Conservation (phyloP, 2,113 vertebrate species). For the Seriola rivoliana region DNA sequence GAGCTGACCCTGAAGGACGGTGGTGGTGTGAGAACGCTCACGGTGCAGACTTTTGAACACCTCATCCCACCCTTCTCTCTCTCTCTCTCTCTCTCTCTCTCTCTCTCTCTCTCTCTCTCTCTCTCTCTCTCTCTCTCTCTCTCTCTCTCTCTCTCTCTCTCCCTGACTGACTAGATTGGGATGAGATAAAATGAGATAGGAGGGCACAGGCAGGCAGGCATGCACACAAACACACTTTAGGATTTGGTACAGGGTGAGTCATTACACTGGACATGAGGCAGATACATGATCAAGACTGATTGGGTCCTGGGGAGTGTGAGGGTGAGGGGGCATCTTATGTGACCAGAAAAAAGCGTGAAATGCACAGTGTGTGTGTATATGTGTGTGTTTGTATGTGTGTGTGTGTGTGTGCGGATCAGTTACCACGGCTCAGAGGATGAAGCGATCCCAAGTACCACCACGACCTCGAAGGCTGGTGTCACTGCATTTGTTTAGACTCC, state of each 20-base stretch:
- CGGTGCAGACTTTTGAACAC: conserved; percentile 34
- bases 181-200: conserved; percentile 17
- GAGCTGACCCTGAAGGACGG: conserved; percentile 45
- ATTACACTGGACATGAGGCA: conserved; percentile 44
- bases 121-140: conserved; percentile 21
- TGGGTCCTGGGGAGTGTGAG: conserved; percentile 30
- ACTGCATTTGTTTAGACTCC: conserved; percentile 31
- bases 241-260: conserved; percentile 42
- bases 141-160: background rate
- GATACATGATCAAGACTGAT: conserved; percentile 24
- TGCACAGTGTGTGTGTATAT: background rate
- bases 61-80: background rate
- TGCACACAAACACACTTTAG: conserved; percentile 12
- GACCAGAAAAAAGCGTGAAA: conserved; percentile 19
- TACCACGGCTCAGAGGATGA: conserved; percentile 8
- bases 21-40: conserved; percentile 8
- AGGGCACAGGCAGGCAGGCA: conserved; percentile 2
- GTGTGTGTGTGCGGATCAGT: conserved; percentile 8
- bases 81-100: no score
- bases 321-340: background rate
- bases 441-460: conserved; percentile 16
- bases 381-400: conserved; percentile 1
- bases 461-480: conserved; percentile 11
- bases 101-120: conserved; percentile 11
- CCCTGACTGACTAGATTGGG: conserved; percentile 31